Evolutionary conservation across 2,888 invertebrate species (phyloP).

Genomic region (Thera britannica): DNA sequence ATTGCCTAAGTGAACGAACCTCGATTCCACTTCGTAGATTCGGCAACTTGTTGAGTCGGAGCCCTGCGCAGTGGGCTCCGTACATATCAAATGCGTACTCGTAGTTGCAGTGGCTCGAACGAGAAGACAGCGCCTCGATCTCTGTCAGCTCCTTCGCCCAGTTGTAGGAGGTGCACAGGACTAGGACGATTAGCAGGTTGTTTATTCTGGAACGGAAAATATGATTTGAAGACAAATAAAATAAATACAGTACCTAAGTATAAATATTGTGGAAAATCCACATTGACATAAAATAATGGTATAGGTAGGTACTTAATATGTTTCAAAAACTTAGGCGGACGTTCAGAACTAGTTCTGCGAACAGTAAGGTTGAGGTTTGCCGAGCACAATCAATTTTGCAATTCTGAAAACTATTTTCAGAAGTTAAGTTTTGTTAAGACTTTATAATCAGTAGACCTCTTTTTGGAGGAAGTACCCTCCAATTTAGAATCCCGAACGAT

Average conservation of each 20-base stretch:
- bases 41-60: slow-evolving; percentile 78
- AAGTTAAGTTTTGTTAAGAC: too few species aligned
- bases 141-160: slow-evolving; percentile 66
- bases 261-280: too few species aligned
- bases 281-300: too few species aligned
- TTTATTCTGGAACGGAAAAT: slow-evolving; percentile 53
- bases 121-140: slow-evolving; percentile 64
- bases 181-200: slow-evolving; percentile 46
- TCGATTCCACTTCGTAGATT: slow-evolving; percentile 80
- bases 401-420: too few species aligned
- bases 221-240: not conserved
- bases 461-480: too few species aligned
- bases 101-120: slow-evolving; percentile 77
- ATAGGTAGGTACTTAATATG: too few species aligned
- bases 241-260: not conserved
- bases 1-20: slow-evolving; percentile 61
- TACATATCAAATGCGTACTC: slow-evolving; percentile 80
- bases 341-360: too few species aligned
- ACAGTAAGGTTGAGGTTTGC: too few species aligned
- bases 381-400: too few species aligned
- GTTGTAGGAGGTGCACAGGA: slow-evolving; percentile 45
- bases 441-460: too few species aligned
- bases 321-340: too few species aligned
- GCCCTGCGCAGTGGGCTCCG: slow-evolving; percentile 81
- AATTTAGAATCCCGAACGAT: too few species aligned